Percentiles rank a stretch among this genome's conserved stretches.
phyloP scores from a whole-genome alignment of 1,140 invertebrate species.

The Caenorhabditis briggsae region DNA sequence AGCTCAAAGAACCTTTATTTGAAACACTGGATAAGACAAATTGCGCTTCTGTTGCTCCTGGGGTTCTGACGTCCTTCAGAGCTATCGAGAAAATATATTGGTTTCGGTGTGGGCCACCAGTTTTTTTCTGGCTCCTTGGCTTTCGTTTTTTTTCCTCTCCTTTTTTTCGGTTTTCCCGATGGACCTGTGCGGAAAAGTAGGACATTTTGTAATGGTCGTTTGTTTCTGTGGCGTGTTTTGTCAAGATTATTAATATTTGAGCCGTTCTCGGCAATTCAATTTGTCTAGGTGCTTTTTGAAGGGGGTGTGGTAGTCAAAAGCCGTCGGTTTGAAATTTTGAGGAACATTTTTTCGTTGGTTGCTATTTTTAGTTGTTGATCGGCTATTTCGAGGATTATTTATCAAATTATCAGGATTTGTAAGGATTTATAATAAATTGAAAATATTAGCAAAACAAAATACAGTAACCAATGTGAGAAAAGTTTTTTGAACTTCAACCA shows the following conservation, averaged over 20 bases:
- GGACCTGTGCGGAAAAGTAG: background rate
- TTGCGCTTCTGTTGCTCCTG: background rate
- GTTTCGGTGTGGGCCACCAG: slow-evolving; percentile 44
- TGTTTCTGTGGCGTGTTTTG: background rate
- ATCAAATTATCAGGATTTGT: too few relatives aligned
- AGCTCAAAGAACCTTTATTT: slow-evolving; percentile 16
- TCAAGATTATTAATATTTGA: slow-evolving; percentile 1
- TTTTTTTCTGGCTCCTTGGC: background rate
- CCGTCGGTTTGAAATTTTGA: too few relatives aligned
- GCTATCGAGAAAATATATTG: slow-evolving; percentile 40
- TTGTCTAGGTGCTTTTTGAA: too few relatives aligned
- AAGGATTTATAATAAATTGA: too few relatives aligned
- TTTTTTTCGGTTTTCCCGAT: slow-evolving; percentile 21
- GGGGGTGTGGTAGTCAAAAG: too few relatives aligned
- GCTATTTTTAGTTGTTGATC: too few relatives aligned
- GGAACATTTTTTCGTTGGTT: too few relatives aligned
- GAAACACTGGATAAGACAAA: background rate
- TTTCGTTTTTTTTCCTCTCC: background rate
- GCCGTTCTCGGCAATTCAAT: background rate
- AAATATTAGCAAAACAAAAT: too few relatives aligned
- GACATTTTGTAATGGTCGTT: background rate
- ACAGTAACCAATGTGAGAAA: too few relatives aligned
- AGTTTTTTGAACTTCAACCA: too few relatives aligned
- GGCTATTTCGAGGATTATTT: too few relatives aligned
- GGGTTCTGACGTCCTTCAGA: slow-evolving; percentile 38